These are phyloP conservation scores for Melieria omissa DNA, from an alignment of 2,888 invertebrate genomes.

Conservation along the genomic window DNA sequence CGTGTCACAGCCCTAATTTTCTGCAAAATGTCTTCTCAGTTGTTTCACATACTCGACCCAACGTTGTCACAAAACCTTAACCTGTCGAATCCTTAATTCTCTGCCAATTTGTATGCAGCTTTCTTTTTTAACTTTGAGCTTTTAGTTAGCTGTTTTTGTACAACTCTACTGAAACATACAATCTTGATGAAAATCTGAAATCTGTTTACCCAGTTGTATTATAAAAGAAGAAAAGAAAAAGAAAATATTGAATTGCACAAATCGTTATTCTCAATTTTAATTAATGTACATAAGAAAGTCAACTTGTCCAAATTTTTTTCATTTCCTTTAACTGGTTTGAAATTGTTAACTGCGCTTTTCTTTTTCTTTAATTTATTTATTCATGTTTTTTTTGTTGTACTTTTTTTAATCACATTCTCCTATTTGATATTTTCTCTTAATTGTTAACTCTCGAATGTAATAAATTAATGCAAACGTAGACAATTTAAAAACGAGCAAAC, in stretches of 20 bases:
- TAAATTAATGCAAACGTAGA: constrained; percentile 36
- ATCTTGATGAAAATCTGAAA: too few species aligned
- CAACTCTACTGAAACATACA: too few species aligned
- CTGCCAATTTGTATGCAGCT: too few species aligned
- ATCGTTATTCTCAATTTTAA: constrained; percentile 66
- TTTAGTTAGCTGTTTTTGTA: too few species aligned
- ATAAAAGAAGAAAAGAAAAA: constrained; percentile 47
- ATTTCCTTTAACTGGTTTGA: neutral
- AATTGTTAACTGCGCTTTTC: constrained; percentile 14
- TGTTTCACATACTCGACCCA: too few species aligned
- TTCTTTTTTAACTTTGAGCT: too few species aligned
- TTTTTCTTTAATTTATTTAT: constrained; percentile 15
- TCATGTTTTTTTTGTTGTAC: neutral
- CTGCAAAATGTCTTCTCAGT: too few species aligned
- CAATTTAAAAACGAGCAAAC: constrained; percentile 46
- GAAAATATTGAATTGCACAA: constrained; percentile 65
- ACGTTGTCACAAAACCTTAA: too few species aligned
- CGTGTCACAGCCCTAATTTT: too few species aligned
- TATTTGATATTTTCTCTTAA: constrained; percentile 55
- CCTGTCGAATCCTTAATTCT: too few species aligned
- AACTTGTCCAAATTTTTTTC: constrained; percentile 4
- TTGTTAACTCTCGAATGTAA: constrained; percentile 40
- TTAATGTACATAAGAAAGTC: constrained; percentile 58
- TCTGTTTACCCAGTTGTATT: too few species aligned
- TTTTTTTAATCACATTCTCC: constrained; percentile 23